Conservation (phyloP, 2,888 invertebrate species). For the Pterostichus madidus region DNA sequence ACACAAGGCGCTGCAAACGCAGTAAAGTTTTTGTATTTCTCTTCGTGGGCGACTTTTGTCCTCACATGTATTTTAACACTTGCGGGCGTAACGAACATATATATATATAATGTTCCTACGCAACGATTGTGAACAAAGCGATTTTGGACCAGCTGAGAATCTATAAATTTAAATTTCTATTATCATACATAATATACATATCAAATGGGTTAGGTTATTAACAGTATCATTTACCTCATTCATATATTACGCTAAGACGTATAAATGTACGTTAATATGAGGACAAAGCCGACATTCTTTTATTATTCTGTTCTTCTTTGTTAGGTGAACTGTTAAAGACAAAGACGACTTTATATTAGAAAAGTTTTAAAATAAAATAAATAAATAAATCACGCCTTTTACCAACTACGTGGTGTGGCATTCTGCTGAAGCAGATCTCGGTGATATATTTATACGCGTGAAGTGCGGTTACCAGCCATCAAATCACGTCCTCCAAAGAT, state of each 20-base stretch:
- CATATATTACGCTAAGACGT: slow-evolving; percentile 14
- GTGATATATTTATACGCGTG: too few species aligned
- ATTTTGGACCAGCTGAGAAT: slow-evolving; percentile 49
- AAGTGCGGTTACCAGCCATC: too few species aligned
- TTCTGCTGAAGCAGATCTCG: too few species aligned
- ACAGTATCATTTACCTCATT: slow-evolving; percentile 32
- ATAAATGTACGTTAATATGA: slow-evolving; percentile 23
- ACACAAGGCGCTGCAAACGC: background rate
- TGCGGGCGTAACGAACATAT: slow-evolving; percentile 60
- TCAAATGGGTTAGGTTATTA: slow-evolving; percentile 43
- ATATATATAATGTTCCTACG: slow-evolving; percentile 38
- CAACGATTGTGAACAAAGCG: slow-evolving; percentile 36
- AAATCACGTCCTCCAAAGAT: too few species aligned
- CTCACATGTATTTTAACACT: slow-evolving; percentile 47
- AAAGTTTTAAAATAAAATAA: too few species aligned
- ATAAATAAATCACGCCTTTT: too few species aligned
- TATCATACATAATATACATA: slow-evolving; percentile 50
- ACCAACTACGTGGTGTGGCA: too few species aligned
- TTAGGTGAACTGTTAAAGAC: too few species aligned
- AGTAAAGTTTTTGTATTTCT: background rate
- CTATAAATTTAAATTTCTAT: slow-evolving; percentile 55
- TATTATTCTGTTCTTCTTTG: background rate
- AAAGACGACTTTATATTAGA: too few species aligned
- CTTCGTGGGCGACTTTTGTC: slow-evolving; percentile 43
- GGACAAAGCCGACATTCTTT: background rate